Percentiles rank a stretch among this genome's conserved stretches.
Conservation (phyloP, 1,140 invertebrate genomes). For the Zaprionus ghesquierei region DNA sequence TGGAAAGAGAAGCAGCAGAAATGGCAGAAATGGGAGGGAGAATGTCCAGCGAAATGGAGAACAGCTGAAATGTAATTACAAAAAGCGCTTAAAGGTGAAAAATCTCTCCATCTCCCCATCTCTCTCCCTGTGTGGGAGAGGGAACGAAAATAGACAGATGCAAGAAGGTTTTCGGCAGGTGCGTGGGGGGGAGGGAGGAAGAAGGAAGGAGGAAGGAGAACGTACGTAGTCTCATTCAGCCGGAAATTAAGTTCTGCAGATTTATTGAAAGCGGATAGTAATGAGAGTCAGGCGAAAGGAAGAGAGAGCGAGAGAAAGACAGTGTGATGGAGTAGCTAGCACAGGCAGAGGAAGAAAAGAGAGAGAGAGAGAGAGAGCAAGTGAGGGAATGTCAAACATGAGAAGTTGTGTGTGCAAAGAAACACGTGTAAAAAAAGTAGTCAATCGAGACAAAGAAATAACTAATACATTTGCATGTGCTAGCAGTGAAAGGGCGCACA, state of each 20-base stretch:
- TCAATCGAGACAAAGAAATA: background rate
- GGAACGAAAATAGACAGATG: constrained; percentile 5
- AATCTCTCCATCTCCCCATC: constrained; percentile 36
- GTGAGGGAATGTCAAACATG: background rate
- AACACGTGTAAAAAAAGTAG: background rate
- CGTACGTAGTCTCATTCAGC: constrained; percentile 70
- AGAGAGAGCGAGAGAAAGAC: constrained; percentile 4
- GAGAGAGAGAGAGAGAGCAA: background rate
- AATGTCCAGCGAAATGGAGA: constrained; percentile 48
- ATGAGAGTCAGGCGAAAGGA: constrained; percentile 53
- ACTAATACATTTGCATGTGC: background rate
- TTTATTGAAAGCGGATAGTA: constrained; percentile 83
- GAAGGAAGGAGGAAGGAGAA: no score
- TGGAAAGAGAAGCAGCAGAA: background rate
- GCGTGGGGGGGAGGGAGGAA: constrained; percentile 11
- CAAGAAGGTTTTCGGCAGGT: constrained; percentile 2
- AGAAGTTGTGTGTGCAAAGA: background rate
- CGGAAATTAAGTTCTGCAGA: constrained; percentile 82
- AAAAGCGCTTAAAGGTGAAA: constrained; percentile 80
- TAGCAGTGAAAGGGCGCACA: background rate
- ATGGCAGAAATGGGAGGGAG: background rate
- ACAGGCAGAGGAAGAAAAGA: constrained; percentile 8
- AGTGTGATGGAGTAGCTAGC: constrained; percentile 39
- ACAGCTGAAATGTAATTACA: constrained; percentile 80
- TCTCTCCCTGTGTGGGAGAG: constrained; percentile 19